These are phyloP conservation scores for Elgaria multicarinata DNA, from an alignment of 2,113 vertebrate genomes.

Conservation along the genomic window DNA sequence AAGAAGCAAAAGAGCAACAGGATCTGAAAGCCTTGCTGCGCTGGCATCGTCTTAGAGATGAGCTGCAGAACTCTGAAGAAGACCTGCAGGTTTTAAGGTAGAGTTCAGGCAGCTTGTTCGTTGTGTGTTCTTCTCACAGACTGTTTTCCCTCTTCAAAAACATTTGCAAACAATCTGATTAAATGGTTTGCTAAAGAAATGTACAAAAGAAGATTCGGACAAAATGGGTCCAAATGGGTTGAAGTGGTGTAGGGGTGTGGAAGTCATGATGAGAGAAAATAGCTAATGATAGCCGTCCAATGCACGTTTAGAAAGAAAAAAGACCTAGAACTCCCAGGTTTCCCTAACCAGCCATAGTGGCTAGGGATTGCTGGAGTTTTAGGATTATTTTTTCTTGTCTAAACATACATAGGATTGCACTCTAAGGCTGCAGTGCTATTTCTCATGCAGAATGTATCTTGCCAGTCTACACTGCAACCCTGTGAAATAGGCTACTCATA, in stretches of 20 bases:
- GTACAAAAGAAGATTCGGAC: not conserved
- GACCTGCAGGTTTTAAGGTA: conserved; percentile 94
- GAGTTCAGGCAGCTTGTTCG: not conserved
- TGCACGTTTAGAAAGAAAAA: not conserved
- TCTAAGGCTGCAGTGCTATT: too few species aligned
- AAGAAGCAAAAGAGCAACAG: conserved; percentile 79
- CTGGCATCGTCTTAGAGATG: conserved; percentile 89
- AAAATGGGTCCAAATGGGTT: not conserved
- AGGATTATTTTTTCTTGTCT: too few species aligned
- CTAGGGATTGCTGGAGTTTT: too few species aligned
- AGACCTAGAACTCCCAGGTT: too few species aligned
- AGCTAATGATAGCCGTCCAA: not conserved
- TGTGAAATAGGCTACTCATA: too few species aligned
- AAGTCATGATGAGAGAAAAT: conserved; percentile 18
- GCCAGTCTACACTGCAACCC: too few species aligned
- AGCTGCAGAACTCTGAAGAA: conserved; percentile 88
- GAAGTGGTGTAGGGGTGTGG: conserved; percentile 21
- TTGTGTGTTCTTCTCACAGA: not conserved
- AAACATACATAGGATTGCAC: too few species aligned
- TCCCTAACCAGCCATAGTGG: too few species aligned
- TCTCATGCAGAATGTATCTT: too few species aligned
- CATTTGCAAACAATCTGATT: conserved; percentile 28
- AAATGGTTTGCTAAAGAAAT: conserved; percentile 51
- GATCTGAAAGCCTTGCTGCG: conserved; percentile 88
- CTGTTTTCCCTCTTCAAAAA: conserved; percentile 4